Evolutionary conservation across 2,797 vertebrate species (phyloP).

Genomic region (Sebastes glaucus): DNA sequence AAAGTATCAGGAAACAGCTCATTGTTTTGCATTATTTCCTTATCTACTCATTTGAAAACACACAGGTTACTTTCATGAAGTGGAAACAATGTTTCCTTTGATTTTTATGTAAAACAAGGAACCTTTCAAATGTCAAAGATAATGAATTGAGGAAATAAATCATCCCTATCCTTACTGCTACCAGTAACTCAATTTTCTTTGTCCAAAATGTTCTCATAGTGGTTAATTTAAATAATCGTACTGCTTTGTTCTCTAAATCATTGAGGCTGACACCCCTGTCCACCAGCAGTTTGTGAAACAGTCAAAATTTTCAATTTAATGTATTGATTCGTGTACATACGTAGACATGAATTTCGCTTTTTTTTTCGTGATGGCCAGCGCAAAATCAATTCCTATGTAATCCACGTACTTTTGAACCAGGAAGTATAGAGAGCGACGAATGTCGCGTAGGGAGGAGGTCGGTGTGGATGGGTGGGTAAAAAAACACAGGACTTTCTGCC

Average conservation of each 20-base stretch:
- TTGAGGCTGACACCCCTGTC: not conserved
- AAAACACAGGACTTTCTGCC: accelerated
- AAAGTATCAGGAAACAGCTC: not conserved
- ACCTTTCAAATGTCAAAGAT: not conserved
- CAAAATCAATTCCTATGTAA: too few species aligned
- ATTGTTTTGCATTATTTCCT: not conserved
- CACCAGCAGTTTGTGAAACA: too few species aligned
- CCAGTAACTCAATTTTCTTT: not conserved
- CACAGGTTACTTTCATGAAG: not conserved
- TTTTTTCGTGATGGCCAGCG: too few species aligned
- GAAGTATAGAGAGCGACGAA: too few species aligned
- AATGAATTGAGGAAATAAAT: not conserved
- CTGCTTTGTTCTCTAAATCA: not conserved
- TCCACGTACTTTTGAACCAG: too few species aligned
- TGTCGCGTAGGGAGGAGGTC: accelerated
- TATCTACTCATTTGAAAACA: not conserved
- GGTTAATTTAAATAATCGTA: not conserved
- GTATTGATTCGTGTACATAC: too few species aligned
- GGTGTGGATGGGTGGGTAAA: too few species aligned
- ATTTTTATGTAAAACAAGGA: not conserved
- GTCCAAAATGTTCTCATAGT: not conserved
- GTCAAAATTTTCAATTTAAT: too few species aligned
- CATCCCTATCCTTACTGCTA: not conserved
- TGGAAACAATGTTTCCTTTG: not conserved
- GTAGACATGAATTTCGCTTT: too few species aligned